A percentile compares a stretch with the other conserved stretches of the same genome.
These are phyloP conservation scores for Mycteria americana DNA, from an alignment of 2,797 vertebrate genomes.

Conservation along the genomic window DNA sequence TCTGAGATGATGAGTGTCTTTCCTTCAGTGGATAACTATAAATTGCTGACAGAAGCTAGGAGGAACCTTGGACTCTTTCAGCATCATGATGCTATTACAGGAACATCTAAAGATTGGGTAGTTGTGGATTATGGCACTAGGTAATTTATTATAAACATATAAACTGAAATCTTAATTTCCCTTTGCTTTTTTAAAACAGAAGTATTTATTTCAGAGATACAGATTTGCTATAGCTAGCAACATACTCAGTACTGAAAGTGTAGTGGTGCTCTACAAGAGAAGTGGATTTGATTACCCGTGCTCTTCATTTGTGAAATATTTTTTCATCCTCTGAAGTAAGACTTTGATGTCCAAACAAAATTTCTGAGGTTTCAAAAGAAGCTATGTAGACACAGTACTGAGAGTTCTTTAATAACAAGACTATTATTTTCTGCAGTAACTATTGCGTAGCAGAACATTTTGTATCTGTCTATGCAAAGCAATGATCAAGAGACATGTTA, in stretches of 20 bases:
- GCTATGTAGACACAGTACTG: fast-evolving
- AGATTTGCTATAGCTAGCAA: neutral
- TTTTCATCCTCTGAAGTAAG: neutral
- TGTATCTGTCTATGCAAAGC: neutral
- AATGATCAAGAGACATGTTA: neutral
- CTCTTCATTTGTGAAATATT: neutral
- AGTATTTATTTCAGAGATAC: neutral
- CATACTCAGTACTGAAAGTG: neutral
- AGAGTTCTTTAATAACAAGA: neutral
- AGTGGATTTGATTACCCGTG: neutral
- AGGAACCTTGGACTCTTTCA: slow-evolving; percentile 89
- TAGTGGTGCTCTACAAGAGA: neutral
- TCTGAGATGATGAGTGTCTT: slow-evolving; percentile 70
- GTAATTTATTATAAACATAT: slow-evolving; percentile 61
- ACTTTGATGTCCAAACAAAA: neutral
- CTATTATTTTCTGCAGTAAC: neutral
- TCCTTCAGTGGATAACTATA: slow-evolving; percentile 79
- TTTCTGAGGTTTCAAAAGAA: neutral
- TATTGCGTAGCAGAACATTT: neutral
- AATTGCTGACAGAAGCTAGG: slow-evolving; percentile 79
- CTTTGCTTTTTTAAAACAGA: neutral
- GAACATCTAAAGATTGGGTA: slow-evolving; percentile 88
- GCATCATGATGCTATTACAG: slow-evolving; percentile 91
- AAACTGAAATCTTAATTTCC: neutral
- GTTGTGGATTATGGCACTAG: slow-evolving; percentile 91